Evolutionary conservation across 2,113 vertebrate genomes (phyloP), one percentile per base, ranked within the genome.

Genomic region (Rhynchopsitta pachyrhyncha): DNA sequence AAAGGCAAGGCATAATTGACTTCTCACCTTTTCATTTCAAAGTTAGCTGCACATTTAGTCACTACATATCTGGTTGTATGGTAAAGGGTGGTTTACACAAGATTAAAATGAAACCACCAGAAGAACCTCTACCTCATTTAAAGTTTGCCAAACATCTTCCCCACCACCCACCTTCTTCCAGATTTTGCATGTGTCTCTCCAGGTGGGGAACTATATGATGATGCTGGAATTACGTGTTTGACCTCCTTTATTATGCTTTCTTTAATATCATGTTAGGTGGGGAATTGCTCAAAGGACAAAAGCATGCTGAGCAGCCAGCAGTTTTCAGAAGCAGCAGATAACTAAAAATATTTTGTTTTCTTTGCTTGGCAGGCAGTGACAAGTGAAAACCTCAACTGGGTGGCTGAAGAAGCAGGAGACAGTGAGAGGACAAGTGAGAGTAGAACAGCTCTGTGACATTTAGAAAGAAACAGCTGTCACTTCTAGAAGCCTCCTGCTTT

Each of bases 1-100:
- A 17, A 69, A 59, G 49, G 46, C 0, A 5, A 46, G 10, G 41
- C 7, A 1, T 2, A 0, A 76, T 81, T 41, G 29, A 68, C 28
- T 33, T 66, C 37, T 73, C 46, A 70, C 4, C 24, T 86, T 86
- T 74, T 55, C 25, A 39, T 18, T 39, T 39, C 59, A 7, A 77
- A 81, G 17, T 70, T 69, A 63, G 29, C 64, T 2, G 10, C 49
- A 33, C 17, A 8, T 67, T 89, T 17, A 35, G 44, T 52, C 14
- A n/a, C 17, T 49, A 35, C 15, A 79, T 46, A 63, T 79, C 29
- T 64, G 41, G 6, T 59, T 74, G n/a, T 37, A n/a, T 55, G 23
- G 28, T 66, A 82, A 71, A 73, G 39, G 74, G 33, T 74, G 7
- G 39, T 52, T 84, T 64, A 78, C 13, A 47, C 17, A 59, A 59